Percentiles rank a stretch among this genome's conserved stretches.
phyloP scores from a whole-genome alignment of 1,140 invertebrate genomes.

The Gryon sp. region DNA sequence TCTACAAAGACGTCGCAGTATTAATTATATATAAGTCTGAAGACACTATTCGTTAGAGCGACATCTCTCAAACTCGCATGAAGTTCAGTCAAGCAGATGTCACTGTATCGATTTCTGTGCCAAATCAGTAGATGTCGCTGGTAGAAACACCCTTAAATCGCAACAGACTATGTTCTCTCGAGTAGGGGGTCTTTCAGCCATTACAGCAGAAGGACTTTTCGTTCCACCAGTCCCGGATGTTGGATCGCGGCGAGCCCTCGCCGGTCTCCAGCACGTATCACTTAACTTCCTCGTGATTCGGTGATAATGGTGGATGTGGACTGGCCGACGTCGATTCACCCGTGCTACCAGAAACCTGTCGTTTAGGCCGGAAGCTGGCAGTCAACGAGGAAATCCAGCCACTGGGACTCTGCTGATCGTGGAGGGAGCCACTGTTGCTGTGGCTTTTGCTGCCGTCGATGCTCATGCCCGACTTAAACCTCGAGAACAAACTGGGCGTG shows the following conservation, averaged over 20 bases:
- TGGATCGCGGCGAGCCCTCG: conserved; percentile 57
- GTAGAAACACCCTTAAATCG: no score
- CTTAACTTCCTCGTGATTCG: conserved; percentile 71
- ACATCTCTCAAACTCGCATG: no score
- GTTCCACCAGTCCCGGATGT: conserved; percentile 70
- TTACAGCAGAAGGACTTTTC: conserved; percentile 73
- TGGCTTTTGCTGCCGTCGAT: conserved; percentile 75
- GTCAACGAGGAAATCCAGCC: conserved; percentile 77
- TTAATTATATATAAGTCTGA: no score
- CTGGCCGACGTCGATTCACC: conserved; percentile 52
- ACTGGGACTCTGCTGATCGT: conserved; percentile 71
- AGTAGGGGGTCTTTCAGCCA: conserved; percentile 44
- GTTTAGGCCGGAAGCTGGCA: conserved; percentile 75
- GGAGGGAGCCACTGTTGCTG: conserved; percentile 75
- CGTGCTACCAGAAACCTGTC: conserved; percentile 64
- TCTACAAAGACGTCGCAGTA: no score
- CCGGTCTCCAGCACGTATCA: conserved; percentile 71
- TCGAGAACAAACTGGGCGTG: conserved; percentile 71
- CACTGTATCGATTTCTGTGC: no score
- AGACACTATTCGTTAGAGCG: no score
- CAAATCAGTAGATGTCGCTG: background rate
- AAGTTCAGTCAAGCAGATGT: no score
- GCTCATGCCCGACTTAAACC: conserved; percentile 77
- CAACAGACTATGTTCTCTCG: background rate
- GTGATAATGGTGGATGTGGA: conserved; percentile 40